Evolutionary conservation across 2,113 vertebrate species (phyloP).

Genomic region (Myxocyprinus asiaticus): DNA sequence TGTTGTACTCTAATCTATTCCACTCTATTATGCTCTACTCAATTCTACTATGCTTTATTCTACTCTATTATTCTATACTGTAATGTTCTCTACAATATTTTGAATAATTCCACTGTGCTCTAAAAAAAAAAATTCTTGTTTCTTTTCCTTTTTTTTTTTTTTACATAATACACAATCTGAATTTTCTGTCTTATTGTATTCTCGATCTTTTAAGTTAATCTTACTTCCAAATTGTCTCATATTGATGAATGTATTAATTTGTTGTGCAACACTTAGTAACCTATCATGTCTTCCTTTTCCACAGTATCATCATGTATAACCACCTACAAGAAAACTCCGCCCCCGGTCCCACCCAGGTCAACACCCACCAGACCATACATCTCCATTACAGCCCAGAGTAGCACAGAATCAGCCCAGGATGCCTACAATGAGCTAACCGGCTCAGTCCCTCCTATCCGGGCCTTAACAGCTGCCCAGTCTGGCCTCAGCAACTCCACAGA

Average conservation of each 20-base stretch:
- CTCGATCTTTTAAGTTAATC: too few species aligned
- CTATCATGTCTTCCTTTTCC: slow-evolving; percentile 13
- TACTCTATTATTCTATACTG: too few species aligned
- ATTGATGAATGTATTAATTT: too few species aligned
- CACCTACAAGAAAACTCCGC: slow-evolving; percentile 98
- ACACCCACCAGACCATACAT: slow-evolving; percentile 96
- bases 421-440: slow-evolving; percentile 91
- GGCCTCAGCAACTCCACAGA: slow-evolving; percentile 97
- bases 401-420: slow-evolving; percentile 98
- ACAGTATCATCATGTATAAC: slow-evolving; percentile 98
- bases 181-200: too few species aligned
- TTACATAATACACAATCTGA: too few species aligned
- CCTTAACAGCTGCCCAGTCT: slow-evolving; percentile 73
- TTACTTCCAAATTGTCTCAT: too few species aligned
- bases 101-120: too few species aligned
- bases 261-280: neutral
- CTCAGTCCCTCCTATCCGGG: slow-evolving; percentile 64
- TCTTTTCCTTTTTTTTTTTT: too few species aligned
- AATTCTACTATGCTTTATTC: too few species aligned
- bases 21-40: neutral
- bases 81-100: too few species aligned
- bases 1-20: neutral
- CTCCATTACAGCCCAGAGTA: slow-evolving; percentile 98
- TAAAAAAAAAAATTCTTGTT: too few species aligned
- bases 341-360: slow-evolving; percentile 89